phyloP scores from a whole-genome alignment of 2,888 invertebrate species.

The Cantharis nigra region DNA sequence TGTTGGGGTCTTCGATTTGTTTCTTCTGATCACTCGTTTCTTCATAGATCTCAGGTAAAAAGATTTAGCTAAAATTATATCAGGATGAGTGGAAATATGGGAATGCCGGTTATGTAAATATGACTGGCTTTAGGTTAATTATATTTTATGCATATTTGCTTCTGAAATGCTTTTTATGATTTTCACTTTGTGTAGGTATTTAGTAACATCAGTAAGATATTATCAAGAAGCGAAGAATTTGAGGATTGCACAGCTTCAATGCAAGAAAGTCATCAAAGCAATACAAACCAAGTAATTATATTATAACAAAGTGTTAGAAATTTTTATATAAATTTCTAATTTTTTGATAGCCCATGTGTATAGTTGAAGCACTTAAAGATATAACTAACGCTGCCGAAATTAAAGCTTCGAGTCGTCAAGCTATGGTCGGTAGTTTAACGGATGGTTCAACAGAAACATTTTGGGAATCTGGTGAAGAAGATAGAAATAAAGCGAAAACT shows the following conservation, averaged over 20 bases:
- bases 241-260: conserved; percentile 63
- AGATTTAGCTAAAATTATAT: not conserved
- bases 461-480: conserved; percentile 99
- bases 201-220: conserved; percentile 93
- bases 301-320: not conserved
- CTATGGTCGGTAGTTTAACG: conserved; percentile 89
- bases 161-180: not conserved
- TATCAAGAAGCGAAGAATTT: conserved; percentile 89
- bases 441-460: conserved; percentile 97
- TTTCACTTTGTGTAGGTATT: conserved; percentile 65
- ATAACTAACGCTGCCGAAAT: conserved; percentile 77
- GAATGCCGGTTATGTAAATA: not conserved
- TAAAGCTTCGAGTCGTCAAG: conserved; percentile 90
- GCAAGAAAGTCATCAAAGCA: conserved; percentile 64
- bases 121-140: too few relatives aligned
- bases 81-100: not conserved
- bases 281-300: conserved; percentile 48
- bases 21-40: conserved; percentile 86
- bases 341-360: conserved; percentile 47
- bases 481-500: conserved; percentile 88
- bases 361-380: conserved; percentile 72
- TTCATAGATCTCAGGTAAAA: conserved; percentile 67
- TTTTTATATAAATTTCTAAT: not conserved
- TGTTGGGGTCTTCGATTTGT: conserved; percentile 93
- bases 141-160: too few relatives aligned